Base-by-base conservation (phyloP, 2,113 vertebrate species). In the Blennius ocellaris region DNA sequence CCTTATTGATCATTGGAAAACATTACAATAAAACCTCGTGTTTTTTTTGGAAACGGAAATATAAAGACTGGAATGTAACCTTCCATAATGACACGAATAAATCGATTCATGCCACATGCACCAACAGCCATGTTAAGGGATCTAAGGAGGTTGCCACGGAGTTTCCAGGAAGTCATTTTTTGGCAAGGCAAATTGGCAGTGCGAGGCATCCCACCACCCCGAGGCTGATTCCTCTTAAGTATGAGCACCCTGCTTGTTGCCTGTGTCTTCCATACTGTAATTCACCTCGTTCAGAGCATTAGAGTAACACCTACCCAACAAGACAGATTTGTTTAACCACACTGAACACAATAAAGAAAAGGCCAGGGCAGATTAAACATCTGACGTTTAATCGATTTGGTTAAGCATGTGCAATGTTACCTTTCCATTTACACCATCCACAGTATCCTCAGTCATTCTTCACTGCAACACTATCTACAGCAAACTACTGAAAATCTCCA, bases 391-490 rank as follows among this genome's bases (percentile, higher is more conserved):
- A 59, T 17, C 17, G 1, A 61, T 51, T 48, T 51, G 11, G 5
- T 41, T 44, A 45, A 44, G 43, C 50, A 44, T 45, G 2, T 6
- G 30, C 6, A 3, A 30, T 72, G 75, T 74, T 77, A 72, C 61
- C 69, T 83, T 43, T 51, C 51, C 30, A 54, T 38, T 76, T 65
- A 65, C 21, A 64, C 71, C 7, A 66, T 78, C 73, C 43, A 63
- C 36, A 69, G 62, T 40, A n/a, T 76, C 74, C 60, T 62, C 55
- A 57, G 63, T n/a, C 51, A 62, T 63, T 70, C 56, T 59, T 67
- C 67, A 66, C 39, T 53, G 61, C n/a, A 54, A 50, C 55, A 59
- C 49, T 16, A 60, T 16, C 45, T 39, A 63, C 39, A 48, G 6
- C 61, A 52, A 60, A 14, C 15, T 43, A 44, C 17, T 64, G 51